Evolutionary conservation across 2,113 vertebrate genomes (phyloP).

Genomic region (Corythoichthys haematopterus): DNA sequence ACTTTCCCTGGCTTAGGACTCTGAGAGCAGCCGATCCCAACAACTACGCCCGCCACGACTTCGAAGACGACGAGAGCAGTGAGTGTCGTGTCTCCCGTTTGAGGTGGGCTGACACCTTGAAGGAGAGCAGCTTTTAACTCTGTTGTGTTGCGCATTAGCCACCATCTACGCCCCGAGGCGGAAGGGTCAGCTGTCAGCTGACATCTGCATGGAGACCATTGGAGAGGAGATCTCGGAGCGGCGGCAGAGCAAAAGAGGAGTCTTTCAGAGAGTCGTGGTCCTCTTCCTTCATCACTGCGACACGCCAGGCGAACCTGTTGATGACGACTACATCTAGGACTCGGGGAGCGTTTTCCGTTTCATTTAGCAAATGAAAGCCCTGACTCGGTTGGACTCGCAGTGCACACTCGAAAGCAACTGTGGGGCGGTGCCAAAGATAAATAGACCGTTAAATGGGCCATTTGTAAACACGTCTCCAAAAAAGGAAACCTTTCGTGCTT

Average conservation of each 20-base stretch:
- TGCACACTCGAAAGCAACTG: neutral
- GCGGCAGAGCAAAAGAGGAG: conserved; percentile 83
- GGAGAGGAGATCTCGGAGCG: conserved; percentile 96
- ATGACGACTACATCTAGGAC: conserved; percentile 91
- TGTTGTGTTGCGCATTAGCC: conserved; percentile 61
- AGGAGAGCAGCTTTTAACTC: neutral
- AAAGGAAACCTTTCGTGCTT: neutral
- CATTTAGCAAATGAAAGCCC: neutral
- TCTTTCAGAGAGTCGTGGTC: conserved; percentile 92
- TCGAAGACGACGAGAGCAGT: conserved; percentile 98
- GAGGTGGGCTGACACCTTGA: neutral
- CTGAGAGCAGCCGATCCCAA: conserved; percentile 91
- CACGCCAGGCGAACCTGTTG: conserved; percentile 89
- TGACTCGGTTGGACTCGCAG: neutral
- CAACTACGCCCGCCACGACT: conserved; percentile 92
- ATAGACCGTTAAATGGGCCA: neutral
- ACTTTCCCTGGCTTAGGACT: conserved; percentile 94
- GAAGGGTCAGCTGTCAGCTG: conserved; percentile 93
- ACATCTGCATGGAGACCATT: conserved; percentile 98
- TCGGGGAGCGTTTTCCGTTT: neutral
- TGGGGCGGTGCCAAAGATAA: neutral
- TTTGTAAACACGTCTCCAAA: conserved; percentile 3
- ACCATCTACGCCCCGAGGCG: conserved; percentile 95
- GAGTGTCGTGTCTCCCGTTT: conserved; percentile 55
- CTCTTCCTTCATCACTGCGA: conserved; percentile 98